These are phyloP conservation scores for Ectropis grisescens DNA, from an alignment of 1,140 invertebrate genomes.

Conservation along the genomic window DNA sequence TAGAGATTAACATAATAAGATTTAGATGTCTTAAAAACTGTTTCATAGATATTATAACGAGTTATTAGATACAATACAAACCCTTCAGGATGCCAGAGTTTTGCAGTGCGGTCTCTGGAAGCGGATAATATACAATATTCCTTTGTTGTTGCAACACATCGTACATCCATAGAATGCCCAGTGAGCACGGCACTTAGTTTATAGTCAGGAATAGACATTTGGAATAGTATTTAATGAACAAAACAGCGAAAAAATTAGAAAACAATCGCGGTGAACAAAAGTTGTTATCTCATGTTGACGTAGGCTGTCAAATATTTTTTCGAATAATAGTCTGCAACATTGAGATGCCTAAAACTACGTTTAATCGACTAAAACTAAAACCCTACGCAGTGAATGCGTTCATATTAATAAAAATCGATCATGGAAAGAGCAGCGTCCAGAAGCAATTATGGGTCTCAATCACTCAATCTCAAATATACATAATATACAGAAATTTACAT, in stretches of 20 bases:
- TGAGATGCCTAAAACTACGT: too few species aligned
- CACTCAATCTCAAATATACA: too few species aligned
- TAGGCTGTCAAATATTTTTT: too few species aligned
- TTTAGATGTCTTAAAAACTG: neutral
- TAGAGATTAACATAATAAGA: conserved; percentile 9
- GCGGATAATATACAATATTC: conserved; percentile 84
- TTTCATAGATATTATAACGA: too few species aligned
- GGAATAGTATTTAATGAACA: too few species aligned
- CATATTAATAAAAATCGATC: too few species aligned
- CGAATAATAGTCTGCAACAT: too few species aligned
- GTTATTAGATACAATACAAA: conserved; percentile 72
- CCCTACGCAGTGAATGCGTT: too few species aligned
- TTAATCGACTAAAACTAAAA: too few species aligned
- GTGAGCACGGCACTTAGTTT: conserved; percentile 82
- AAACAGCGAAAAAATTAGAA: conserved; percentile 11
- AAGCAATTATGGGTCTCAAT: too few species aligned
- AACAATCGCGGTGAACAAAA: conserved; percentile 22
- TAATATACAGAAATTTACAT: too few species aligned
- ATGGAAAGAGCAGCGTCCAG: too few species aligned
- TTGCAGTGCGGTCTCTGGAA: conserved; percentile 88
- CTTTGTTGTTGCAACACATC: conserved; percentile 77
- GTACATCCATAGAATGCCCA: conserved; percentile 88
- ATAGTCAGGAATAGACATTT: conserved; percentile 72
- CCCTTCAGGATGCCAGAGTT: conserved; percentile 86
- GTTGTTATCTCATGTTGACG: conserved; percentile 32